Percentiles rank a stretch among this genome's conserved stretches.
Evolutionary conservation across 2,113 vertebrate species (phyloP).

Genomic region (Seriola rivoliana): DNA sequence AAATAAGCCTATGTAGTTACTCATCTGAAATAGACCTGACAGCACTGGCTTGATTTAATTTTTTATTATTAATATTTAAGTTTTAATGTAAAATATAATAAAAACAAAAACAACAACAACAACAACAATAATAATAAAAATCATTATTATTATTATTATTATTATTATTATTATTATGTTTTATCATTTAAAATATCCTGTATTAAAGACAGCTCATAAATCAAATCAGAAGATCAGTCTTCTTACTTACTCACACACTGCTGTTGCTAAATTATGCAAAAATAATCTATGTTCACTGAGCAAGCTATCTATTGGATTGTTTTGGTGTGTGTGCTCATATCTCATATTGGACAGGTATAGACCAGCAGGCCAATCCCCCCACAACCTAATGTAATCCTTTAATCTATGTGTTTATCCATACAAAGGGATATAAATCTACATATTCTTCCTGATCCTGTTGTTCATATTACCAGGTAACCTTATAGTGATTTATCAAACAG

Average conservation of each 20-base stretch:
- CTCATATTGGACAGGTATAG: not conserved
- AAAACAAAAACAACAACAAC: too few relatives aligned
- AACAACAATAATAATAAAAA: too few relatives aligned
- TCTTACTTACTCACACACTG: not conserved
- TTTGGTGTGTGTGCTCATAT: not conserved
- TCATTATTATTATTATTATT: too few relatives aligned
- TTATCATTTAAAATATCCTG: not conserved
- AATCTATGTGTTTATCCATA: slow-evolving; percentile 5
- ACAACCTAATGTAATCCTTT: slow-evolving; percentile 18
- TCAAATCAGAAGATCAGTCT: not conserved
- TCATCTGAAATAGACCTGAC: not conserved
- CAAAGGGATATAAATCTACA: not conserved
- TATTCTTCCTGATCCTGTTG: not conserved
- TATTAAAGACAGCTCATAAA: not conserved
- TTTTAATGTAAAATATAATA: not conserved
- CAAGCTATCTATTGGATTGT: not conserved
- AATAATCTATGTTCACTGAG: not conserved
- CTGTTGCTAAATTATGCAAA: not conserved
- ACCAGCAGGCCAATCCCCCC: not conserved
- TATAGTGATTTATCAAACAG: not conserved
- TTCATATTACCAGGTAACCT: too few relatives aligned
- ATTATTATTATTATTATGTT: not conserved
- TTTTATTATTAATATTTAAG: not conserved
- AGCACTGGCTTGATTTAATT: not conserved
- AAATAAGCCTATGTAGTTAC: not conserved